Base-by-base conservation (phyloP, 2,113 vertebrate genomes). In the Pseudopodoces humilis region DNA sequence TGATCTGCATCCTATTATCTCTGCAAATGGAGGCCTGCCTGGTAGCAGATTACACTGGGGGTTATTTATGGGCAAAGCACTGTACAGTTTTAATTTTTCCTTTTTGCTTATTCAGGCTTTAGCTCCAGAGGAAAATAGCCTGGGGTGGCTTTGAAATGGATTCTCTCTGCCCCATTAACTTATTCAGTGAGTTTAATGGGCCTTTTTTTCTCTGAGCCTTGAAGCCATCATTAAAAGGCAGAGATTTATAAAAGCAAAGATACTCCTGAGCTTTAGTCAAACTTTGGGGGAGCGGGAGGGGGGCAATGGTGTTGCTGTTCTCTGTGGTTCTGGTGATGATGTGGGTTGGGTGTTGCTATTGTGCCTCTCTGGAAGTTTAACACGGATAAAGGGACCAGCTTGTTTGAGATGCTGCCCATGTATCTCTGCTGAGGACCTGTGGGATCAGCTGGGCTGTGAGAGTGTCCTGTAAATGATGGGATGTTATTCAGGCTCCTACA, bases 151-250 rank as follows among this genome's bases (percentile, higher is more conserved):
- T 95, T 72, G 96, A 98, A 98, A 98, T 98, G 97, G 98, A 98
- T 98, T 98, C 97, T 98, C 97, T 98, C 97, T 97, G 98, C 97
- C 97, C 97, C 98, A 98, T 98, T 98, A 98, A 98, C 97, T 98
- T 98, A 98, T 98, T 98, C 98, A 98, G 97, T 97, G 97, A 97
- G 97, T 97, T 97, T 98, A 98, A 98, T 98, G 98, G 98, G 85
- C 95, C 97, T 97, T 97, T 97, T 97, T 96, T 96, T 94, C 95
- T 94, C 91, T 92, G 90, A 97, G 98, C 98, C 98, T 98, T 96
- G 95, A 97, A 98, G 97, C 97, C 97, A 96, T 98, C 97, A 97
- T 98, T 98, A 98, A 97, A 96, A 98, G 96, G 97, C 98, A 97
- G 97, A 98, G 98, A 97, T 98, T 98, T 98, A 98, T 98, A 98